Percentiles rank a stretch among this genome's conserved stretches.
These are phyloP conservation scores for Lordiphosa clarofinis DNA, from an alignment of 1,140 invertebrate species.

Conservation along the genomic window DNA sequence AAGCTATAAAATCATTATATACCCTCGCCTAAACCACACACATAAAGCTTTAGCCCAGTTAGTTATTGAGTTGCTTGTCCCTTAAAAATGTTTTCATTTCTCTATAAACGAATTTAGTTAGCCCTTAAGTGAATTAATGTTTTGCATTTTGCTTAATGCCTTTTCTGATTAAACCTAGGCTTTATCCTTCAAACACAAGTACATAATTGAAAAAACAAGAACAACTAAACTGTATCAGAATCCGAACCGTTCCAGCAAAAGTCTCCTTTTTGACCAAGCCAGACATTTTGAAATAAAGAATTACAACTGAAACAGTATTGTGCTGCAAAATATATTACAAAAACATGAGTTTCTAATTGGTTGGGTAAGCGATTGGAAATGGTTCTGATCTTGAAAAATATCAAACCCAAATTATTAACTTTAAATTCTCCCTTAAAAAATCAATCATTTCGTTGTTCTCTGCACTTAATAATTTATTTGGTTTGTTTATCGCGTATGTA, in stretches of 20 bases:
- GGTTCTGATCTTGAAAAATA: no score
- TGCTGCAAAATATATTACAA: slow-evolving; percentile 15
- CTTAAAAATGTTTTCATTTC: neutral
- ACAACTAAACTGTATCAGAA: slow-evolving; percentile 27
- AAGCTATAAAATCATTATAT: slow-evolving; percentile 18
- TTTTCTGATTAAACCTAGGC: slow-evolving; percentile 24
- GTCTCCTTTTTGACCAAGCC: slow-evolving; percentile 49
- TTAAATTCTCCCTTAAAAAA: no score
- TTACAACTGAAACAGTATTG: slow-evolving; percentile 20
- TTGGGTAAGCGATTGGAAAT: no score
- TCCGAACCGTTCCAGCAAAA: slow-evolving; percentile 45
- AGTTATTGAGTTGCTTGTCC: slow-evolving; percentile 35
- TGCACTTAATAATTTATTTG: slow-evolving; percentile 30
- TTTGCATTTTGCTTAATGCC: slow-evolving; percentile 35
- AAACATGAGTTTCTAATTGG: neutral
- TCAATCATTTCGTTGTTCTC: neutral
- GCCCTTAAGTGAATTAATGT: slow-evolving; percentile 29
- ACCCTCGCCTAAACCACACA: slow-evolving; percentile 34
- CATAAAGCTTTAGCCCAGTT: slow-evolving; percentile 34
- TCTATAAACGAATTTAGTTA: slow-evolving; percentile 45
- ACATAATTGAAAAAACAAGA: neutral
- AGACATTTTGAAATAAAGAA: slow-evolving; percentile 38
- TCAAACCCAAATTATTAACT: no score
- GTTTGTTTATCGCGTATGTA: slow-evolving; percentile 15
- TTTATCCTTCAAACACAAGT: slow-evolving; percentile 2